Percentiles rank a stretch among this genome's conserved stretches.
Evolutionary conservation across 2,797 vertebrate genomes (phyloP).

Genomic region (Rhinatrema bivittatum): DNA sequence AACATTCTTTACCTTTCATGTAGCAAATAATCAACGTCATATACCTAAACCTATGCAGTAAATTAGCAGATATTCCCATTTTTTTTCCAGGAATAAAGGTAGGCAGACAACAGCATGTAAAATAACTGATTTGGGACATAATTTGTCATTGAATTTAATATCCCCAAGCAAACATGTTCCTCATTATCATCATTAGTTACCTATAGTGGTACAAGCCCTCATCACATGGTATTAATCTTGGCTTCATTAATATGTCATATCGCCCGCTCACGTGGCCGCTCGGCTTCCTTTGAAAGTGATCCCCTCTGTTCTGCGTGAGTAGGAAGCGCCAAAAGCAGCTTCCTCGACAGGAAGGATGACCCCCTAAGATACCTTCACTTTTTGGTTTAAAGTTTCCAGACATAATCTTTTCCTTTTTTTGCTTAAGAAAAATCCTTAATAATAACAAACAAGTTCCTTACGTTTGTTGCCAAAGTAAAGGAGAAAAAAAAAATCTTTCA

Average conservation of each 20-base stretch:
- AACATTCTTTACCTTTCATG: too few species aligned
- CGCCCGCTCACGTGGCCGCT: slow-evolving; percentile 7
- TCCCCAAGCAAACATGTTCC: slow-evolving; percentile 17
- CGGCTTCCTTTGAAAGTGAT: slow-evolving; percentile 47
- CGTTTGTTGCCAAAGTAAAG: slow-evolving; percentile 21
- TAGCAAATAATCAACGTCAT: too few species aligned
- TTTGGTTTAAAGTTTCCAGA: slow-evolving; percentile 24
- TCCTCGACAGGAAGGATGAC: slow-evolving; percentile 55
- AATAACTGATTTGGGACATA: slow-evolving; percentile 11
- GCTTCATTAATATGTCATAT: slow-evolving; percentile 25
- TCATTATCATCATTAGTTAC: slow-evolving; percentile 22
- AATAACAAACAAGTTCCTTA: slow-evolving; percentile 27
- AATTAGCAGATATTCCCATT: too few species aligned
- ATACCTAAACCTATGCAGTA: too few species aligned
- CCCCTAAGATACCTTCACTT: slow-evolving; percentile 33
- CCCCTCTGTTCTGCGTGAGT: slow-evolving; percentile 12
- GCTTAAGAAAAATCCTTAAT: background rate
- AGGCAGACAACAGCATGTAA: too few species aligned
- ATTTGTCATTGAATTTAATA: slow-evolving; percentile 1
- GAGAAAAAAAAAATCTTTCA: slow-evolving; percentile 12
- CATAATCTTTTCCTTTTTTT: slow-evolving; percentile 35
- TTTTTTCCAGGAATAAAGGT: too few species aligned
- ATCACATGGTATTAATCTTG: slow-evolving; percentile 36
- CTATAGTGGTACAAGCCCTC: slow-evolving; percentile 13
- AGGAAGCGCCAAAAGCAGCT: slow-evolving; percentile 42